phyloP scores from a whole-genome alignment of 2,888 invertebrate genomes.

The Odontomyia ornata region DNA sequence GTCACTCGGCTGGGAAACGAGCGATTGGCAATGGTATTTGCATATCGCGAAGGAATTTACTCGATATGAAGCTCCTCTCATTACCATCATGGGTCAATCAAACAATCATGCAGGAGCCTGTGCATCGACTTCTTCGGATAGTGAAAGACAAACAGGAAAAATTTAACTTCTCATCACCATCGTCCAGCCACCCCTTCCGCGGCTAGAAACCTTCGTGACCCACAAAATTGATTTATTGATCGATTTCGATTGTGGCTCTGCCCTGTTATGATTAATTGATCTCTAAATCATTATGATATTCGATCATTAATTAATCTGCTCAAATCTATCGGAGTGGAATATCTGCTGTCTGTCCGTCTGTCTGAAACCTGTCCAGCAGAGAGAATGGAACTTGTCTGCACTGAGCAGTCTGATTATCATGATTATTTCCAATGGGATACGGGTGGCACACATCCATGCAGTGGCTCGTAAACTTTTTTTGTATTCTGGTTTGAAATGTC shows the following conservation, averaged over 20 bases:
- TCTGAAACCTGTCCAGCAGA: slow-evolving; percentile 13
- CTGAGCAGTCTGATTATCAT: slow-evolving; percentile 7
- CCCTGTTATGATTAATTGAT: slow-evolving; percentile 51
- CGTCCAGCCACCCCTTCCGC: not conserved
- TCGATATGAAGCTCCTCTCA: not conserved
- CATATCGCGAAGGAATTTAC: slow-evolving; percentile 8
- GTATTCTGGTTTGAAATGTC: not conserved
- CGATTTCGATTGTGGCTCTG: slow-evolving; percentile 38
- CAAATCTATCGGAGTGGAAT: slow-evolving; percentile 31
- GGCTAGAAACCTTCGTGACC: slow-evolving; percentile 32
- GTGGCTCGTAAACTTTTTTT: slow-evolving; percentile 1
- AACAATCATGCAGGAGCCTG: not conserved
- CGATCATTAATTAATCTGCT: slow-evolving; percentile 48
- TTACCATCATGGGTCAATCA: not conserved
- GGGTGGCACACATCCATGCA: not conserved
- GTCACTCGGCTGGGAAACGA: slow-evolving; percentile 5
- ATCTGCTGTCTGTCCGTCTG: slow-evolving; percentile 29
- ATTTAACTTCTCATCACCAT: not conserved
- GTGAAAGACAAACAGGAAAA: not conserved
- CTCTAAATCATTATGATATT: slow-evolving; percentile 51
- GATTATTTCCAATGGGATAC: slow-evolving; percentile 1
- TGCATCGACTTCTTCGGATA: not conserved
- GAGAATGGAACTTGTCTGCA: slow-evolving; percentile 41
- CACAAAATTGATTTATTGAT: slow-evolving; percentile 46
- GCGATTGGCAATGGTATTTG: slow-evolving; percentile 34